Evolutionary conservation across 1,140 invertebrate species (phyloP).

Genomic region (Pararge aegeria): DNA sequence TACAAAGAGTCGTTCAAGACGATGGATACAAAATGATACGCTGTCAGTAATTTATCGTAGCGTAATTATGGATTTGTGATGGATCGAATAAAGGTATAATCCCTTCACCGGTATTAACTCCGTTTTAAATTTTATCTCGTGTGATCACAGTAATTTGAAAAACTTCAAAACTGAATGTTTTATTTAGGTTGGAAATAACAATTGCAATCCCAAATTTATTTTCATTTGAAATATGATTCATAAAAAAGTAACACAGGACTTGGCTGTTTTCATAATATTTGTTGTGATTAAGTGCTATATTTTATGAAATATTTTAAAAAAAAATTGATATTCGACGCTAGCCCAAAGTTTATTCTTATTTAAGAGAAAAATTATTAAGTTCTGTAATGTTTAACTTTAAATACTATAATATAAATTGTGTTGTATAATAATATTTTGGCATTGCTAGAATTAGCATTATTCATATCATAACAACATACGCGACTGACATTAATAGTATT

Average conservation of each 20-base stretch:
- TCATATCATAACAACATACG: too few relatives aligned
- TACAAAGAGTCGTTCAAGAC: constrained; percentile 22
- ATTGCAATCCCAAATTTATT: neutral
- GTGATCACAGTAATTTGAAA: constrained; percentile 16
- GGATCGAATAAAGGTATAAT: constrained; percentile 23
- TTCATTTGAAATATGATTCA: neutral
- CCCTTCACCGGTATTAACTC: constrained; percentile 20
- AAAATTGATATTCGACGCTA: too few relatives aligned
- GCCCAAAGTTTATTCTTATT: too few relatives aligned
- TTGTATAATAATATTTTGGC: too few relatives aligned
- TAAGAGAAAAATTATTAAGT: too few relatives aligned
- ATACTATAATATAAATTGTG: too few relatives aligned
- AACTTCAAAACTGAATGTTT: neutral
- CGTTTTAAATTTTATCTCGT: constrained; percentile 18
- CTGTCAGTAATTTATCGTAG: constrained; percentile 32
- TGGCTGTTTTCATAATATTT: too few relatives aligned
- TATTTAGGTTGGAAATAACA: neutral
- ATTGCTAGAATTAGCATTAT: too few relatives aligned
- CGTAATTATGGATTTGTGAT: constrained; percentile 33
- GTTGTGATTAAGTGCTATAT: too few relatives aligned
- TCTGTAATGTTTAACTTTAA: too few relatives aligned
- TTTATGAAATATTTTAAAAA: too few relatives aligned
- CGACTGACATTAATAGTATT: too few relatives aligned
- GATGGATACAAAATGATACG: constrained; percentile 29
- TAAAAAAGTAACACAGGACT: neutral